Evolutionary conservation across 2,797 vertebrate genomes (phyloP).

Genomic region (Taeniopygia guttata): DNA sequence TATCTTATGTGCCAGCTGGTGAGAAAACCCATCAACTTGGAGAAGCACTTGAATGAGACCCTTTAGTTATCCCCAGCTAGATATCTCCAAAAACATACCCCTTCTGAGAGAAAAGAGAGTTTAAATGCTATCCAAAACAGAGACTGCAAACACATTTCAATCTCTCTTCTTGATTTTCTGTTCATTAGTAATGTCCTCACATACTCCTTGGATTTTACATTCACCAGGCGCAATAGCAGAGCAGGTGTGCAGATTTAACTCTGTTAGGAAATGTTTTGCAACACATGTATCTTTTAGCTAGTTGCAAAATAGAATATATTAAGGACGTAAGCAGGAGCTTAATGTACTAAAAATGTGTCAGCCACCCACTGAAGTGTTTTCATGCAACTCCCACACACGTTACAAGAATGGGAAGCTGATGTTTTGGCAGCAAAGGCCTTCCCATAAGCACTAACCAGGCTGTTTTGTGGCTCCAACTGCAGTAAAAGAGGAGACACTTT

Average conservation of each 20-base stretch:
- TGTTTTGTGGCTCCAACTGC: constrained; percentile 33
- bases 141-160: neutral
- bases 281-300: constrained; percentile 59
- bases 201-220: constrained; percentile 56
- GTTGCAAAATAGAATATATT: constrained; percentile 36
- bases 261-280: constrained; percentile 67
- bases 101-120: neutral
- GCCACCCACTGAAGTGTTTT: constrained; percentile 57
- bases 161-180: constrained; percentile 6
- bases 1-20: constrained; percentile 12
- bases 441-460: constrained; percentile 43
- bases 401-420: constrained; percentile 39
- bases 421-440: constrained; percentile 53
- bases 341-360: constrained; percentile 55
- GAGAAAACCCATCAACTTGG: neutral
- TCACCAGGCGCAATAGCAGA: constrained; percentile 41
- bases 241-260: constrained; percentile 66
- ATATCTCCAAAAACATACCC: neutral
- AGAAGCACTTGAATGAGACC: constrained; percentile 3
- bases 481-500: constrained; percentile 32
- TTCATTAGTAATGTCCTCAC: constrained; percentile 63
- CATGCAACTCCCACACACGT: constrained; percentile 47
- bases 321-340: constrained; percentile 30
- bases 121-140: neutral
- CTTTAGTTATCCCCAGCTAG: neutral